Conservation (phyloP, 2,797 vertebrate genomes). For the Dendrocincla tyrannina region DNA sequence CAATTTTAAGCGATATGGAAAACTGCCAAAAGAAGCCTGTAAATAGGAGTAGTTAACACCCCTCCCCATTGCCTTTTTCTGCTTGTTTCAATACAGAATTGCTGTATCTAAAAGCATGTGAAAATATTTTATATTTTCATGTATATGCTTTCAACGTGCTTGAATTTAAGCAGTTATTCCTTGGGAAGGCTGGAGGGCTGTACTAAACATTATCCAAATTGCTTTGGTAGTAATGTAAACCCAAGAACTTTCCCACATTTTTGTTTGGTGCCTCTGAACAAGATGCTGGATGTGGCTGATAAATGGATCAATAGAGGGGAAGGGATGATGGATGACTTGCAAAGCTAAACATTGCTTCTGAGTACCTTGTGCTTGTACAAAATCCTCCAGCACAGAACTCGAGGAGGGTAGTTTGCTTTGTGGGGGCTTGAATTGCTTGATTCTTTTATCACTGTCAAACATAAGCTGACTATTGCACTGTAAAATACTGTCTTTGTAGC, state of each 20-base stretch:
- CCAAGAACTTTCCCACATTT: neutral
- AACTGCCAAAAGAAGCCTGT: neutral
- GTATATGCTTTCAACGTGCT: neutral
- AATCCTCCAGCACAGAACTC: neutral
- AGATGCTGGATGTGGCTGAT: neutral
- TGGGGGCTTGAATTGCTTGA: neutral
- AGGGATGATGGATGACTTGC: neutral
- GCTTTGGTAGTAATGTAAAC: neutral
- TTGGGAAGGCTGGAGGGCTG: neutral
- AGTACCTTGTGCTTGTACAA: neutral
- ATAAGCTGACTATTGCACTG: neutral
- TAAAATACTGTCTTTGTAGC: neutral
- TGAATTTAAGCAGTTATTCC: neutral
- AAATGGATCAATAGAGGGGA: neutral
- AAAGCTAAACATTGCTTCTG: neutral
- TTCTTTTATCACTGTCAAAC: neutral
- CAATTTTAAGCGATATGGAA: neutral
- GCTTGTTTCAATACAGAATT: neutral
- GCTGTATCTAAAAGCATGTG: neutral
- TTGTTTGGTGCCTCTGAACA: neutral
- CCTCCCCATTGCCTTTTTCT: neutral
- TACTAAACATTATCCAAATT: neutral
- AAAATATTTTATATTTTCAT: neutral
- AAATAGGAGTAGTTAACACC: neutral
- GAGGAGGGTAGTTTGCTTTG: neutral